phyloP scores from a whole-genome alignment of 1,140 invertebrate species.

The Apolygus lucorum region DNA sequence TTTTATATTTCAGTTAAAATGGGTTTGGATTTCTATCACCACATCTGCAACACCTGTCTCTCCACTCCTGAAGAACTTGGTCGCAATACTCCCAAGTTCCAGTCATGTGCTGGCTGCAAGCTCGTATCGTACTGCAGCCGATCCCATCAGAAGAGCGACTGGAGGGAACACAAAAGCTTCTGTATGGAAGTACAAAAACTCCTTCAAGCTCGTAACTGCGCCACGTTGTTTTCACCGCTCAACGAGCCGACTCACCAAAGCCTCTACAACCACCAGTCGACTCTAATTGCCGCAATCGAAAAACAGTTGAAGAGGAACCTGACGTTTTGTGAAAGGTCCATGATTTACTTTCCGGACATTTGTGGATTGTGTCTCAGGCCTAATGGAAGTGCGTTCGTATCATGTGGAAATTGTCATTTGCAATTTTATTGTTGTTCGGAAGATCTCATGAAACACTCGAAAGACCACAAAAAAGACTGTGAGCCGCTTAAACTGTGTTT shows the following conservation, averaged over 20 bases:
- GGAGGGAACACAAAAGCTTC: neutral
- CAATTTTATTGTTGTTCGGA: conserved; percentile 4
- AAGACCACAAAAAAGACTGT: neutral
- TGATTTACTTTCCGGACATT: conserved; percentile 16
- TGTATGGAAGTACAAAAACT: neutral
- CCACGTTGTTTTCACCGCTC: neutral
- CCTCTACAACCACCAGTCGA: neutral
- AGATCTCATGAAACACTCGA: neutral
- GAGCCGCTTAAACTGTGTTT: neutral
- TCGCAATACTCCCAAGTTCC: neutral
- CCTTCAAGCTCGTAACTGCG: neutral
- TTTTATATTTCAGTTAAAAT: neutral
- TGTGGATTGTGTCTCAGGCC: conserved; percentile 3
- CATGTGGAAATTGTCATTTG: neutral
- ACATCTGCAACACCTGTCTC: conserved; percentile 4
- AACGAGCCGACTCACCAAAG: neutral
- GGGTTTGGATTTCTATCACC: neutral
- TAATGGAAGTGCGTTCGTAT: neutral
- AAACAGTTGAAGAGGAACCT: neutral
- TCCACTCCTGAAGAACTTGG: neutral
- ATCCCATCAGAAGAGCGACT: neutral
- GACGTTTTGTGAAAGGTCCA: neutral
- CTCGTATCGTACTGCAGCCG: neutral
- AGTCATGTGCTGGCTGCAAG: neutral
- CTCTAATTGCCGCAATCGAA: neutral